These are phyloP conservation scores for Microtus ochrogaster DNA, from an alignment of 2,113 vertebrate species.

Conservation along the genomic window DNA sequence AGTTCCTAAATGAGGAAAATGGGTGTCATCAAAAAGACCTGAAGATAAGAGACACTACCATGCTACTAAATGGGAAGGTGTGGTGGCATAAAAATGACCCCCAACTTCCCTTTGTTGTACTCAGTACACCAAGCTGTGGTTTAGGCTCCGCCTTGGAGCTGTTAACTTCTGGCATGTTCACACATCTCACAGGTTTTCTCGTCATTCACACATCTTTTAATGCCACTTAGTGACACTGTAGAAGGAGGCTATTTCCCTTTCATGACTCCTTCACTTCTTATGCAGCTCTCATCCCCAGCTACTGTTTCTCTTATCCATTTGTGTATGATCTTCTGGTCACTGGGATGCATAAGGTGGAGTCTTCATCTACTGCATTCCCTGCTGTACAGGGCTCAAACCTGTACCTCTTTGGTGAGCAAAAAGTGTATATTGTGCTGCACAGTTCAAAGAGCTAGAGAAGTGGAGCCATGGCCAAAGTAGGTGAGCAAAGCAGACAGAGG, in stretches of 20 bases:
- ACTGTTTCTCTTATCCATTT: neutral
- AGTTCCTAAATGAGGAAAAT: neutral
- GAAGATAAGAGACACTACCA: neutral
- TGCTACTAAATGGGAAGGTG: neutral
- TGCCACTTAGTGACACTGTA: neutral
- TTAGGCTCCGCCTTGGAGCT: neutral
- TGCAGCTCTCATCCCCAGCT: neutral
- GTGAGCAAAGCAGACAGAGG: neutral
- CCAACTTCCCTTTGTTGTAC: neutral
- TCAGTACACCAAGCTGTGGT: neutral
- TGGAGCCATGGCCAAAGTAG: neutral
- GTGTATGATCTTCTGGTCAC: neutral
- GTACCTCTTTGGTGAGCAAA: neutral
- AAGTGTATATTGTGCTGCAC: neutral
- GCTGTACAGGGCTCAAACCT: neutral
- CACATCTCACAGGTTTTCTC: neutral
- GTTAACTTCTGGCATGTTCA: neutral
- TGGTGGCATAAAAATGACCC: neutral
- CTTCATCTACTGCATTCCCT: neutral
- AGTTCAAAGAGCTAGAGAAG: neutral
- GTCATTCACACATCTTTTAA: neutral
- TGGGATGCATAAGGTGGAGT: too few species aligned
- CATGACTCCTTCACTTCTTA: neutral
- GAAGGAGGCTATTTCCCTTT: neutral
- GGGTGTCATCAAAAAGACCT: neutral